Percentiles rank a stretch among this genome's conserved stretches.
Evolutionary conservation across 1,140 invertebrate genomes (phyloP).

Genomic region (Calliphora vicina): DNA sequence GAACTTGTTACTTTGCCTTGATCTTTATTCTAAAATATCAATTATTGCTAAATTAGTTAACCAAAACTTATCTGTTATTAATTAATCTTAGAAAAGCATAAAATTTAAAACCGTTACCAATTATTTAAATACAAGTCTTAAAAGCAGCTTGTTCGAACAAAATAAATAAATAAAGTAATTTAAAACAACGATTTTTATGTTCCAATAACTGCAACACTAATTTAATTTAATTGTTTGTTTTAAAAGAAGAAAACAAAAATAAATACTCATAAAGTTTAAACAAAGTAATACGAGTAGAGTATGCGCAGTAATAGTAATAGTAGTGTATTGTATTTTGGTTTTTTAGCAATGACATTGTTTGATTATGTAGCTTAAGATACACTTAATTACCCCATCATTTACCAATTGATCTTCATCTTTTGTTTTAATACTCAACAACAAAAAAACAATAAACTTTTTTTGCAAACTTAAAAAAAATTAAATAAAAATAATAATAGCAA

Average conservation of each 20-base stretch:
- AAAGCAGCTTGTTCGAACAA: too few relatives aligned
- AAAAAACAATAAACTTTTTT: neutral
- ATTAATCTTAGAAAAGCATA: too few relatives aligned
- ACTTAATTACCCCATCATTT: neutral
- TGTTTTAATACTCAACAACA: neutral
- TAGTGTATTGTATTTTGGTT: neutral
- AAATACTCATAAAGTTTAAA: too few relatives aligned
- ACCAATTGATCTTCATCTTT: slow-evolving; percentile 1
- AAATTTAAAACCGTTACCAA: too few relatives aligned
- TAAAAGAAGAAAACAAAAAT: neutral
- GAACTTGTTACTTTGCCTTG: too few relatives aligned
- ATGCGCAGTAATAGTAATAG: too few relatives aligned
- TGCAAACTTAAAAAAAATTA: neutral
- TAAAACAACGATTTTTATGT: neutral
- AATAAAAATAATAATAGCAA: neutral
- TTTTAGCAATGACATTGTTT: neutral
- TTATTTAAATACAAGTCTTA: too few relatives aligned
- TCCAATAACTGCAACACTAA: neutral
- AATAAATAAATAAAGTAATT: neutral
- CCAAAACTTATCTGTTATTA: too few relatives aligned
- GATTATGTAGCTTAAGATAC: neutral
- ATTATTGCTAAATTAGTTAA: too few relatives aligned
- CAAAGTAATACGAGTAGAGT: too few relatives aligned
- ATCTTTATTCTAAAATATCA: too few relatives aligned
- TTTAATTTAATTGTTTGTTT: neutral